Percentiles rank a stretch among this genome's conserved stretches.
These are phyloP conservation scores for Stratiomys singularior DNA, from an alignment of 2,888 invertebrate genomes.

Conservation along the genomic window DNA sequence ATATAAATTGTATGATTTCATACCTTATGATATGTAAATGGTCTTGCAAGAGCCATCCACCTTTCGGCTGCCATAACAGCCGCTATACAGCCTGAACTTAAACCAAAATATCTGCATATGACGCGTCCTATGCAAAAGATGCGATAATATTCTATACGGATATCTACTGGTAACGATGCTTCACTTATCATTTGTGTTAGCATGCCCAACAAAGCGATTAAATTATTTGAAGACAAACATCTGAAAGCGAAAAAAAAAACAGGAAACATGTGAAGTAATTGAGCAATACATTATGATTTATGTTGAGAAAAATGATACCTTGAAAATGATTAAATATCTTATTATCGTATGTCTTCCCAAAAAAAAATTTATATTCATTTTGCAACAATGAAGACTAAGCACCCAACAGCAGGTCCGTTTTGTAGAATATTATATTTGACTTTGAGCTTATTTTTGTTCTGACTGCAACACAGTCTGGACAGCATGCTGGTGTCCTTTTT, in stretches of 20 bases:
- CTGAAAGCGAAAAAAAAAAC: conserved; percentile 65
- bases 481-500: too few relatives aligned
- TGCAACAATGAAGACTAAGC: too few relatives aligned
- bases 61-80: conserved; percentile 89
- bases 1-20: neutral
- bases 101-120: conserved; percentile 82
- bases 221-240: conserved; percentile 81
- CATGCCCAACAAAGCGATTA: conserved; percentile 84
- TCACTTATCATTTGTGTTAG: conserved; percentile 73
- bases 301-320: too few relatives aligned
- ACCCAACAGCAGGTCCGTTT: too few relatives aligned
- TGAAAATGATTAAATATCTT: too few relatives aligned
- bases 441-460: too few relatives aligned
- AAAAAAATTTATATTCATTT: too few relatives aligned
- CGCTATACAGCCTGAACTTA: conserved; percentile 88
- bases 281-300: too few relatives aligned
- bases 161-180: conserved; percentile 62
- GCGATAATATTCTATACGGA: conserved; percentile 56
- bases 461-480: too few relatives aligned
- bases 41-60: conserved; percentile 86
- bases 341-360: too few relatives aligned
- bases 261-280: neutral
- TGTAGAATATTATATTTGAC: too few relatives aligned
- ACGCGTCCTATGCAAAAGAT: conserved; percentile 69
- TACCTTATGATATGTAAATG: conserved; percentile 90